Evolutionary conservation across 2,113 vertebrate species (phyloP).

Genomic region (Neodon shergylaensis): DNA sequence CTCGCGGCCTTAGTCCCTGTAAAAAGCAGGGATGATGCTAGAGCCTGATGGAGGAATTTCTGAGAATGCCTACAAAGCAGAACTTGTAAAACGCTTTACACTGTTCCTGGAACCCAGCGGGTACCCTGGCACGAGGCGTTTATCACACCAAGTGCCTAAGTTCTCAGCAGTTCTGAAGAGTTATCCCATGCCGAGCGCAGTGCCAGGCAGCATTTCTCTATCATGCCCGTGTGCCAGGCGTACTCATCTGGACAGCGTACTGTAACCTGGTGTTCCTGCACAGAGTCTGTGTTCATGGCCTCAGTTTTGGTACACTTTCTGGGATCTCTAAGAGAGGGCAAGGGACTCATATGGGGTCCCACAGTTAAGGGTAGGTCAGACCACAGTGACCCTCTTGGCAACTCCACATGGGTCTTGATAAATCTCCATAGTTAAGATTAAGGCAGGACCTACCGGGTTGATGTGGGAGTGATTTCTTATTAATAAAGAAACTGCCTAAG

Average conservation of each 20-base stretch:
- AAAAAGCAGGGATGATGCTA: background rate
- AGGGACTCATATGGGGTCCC: background rate
- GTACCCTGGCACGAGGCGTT: background rate
- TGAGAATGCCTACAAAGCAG: background rate
- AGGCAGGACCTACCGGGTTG: background rate
- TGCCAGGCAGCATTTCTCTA: background rate
- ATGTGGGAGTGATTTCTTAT: no score
- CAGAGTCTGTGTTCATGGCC: background rate
- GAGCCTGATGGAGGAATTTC: background rate
- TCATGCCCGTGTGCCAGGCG: background rate
- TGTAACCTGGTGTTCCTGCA: background rate
- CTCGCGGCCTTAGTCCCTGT: background rate
- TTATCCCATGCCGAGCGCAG: background rate
- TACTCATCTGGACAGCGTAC: background rate
- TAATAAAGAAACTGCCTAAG: no score
- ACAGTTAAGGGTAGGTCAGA: background rate
- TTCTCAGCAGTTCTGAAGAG: background rate
- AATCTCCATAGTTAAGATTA: background rate
- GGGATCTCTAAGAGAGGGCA: background rate
- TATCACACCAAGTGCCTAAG: background rate
- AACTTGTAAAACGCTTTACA: background rate
- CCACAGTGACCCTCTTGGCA: background rate
- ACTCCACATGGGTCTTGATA: background rate
- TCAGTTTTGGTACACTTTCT: background rate
- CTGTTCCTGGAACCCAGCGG: background rate